Percentiles rank a stretch among this genome's conserved stretches.
phyloP scores from a whole-genome alignment of 2,888 invertebrate species.

The Baccha elongata region DNA sequence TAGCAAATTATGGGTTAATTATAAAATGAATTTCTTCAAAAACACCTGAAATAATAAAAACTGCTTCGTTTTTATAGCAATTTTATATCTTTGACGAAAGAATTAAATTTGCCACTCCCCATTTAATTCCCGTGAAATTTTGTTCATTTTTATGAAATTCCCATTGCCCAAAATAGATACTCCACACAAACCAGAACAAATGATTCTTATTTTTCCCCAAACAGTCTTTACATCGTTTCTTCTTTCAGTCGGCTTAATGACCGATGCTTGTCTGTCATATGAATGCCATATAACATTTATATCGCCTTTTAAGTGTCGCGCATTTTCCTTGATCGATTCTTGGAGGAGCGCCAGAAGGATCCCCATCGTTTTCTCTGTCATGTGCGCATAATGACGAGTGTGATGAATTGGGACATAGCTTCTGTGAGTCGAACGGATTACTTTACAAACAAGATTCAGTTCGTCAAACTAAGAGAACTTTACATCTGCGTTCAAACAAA shows the following conservation, averaged over 20 bases:
- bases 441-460: constrained; percentile 43
- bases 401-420: constrained; percentile 68
- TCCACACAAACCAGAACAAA: constrained; percentile 10
- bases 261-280: constrained; percentile 63
- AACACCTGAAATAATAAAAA: too few relatives aligned
- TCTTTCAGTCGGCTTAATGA: constrained; percentile 47
- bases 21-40: too few relatives aligned
- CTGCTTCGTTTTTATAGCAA: too few relatives aligned
- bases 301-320: constrained; percentile 55
- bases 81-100: too few relatives aligned
- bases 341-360: constrained; percentile 58
- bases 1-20: too few relatives aligned
- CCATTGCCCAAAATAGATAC: constrained; percentile 48
- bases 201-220: constrained; percentile 29
- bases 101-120: too few relatives aligned
- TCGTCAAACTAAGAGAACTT: too few relatives aligned
- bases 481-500: constrained; percentile 20
- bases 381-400: constrained; percentile 57
- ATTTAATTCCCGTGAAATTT: neutral
- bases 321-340: constrained; percentile 52
- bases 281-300: constrained; percentile 66
- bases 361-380: neutral
- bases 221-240: neutral
- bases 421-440: constrained; percentile 56
- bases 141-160: constrained; percentile 6